A percentile compares a stretch with the other conserved stretches of the same genome.
Conservation (phyloP, 2,888 invertebrate species). For the Dioctria linearis region DNA sequence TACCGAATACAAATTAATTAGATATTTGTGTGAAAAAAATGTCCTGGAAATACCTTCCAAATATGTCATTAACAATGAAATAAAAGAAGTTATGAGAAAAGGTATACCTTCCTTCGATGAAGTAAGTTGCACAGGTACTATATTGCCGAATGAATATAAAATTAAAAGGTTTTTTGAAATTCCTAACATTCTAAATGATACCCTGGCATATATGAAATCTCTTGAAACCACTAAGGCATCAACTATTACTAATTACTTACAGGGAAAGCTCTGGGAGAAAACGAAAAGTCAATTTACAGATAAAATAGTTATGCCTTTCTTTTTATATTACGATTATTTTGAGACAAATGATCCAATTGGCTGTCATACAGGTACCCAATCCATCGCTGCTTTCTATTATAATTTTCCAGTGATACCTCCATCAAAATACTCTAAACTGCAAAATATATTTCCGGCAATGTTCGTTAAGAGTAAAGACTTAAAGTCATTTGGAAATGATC, state of each 20-base stretch:
- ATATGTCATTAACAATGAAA: conserved; percentile 2
- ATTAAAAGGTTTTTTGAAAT: neutral
- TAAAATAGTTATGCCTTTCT: neutral
- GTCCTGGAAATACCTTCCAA: neutral
- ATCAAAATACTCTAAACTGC: conserved; percentile 21
- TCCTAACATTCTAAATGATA: neutral
- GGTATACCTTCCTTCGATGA: conserved; percentile 11
- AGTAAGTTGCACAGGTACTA: conserved; percentile 10
- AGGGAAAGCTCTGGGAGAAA: conserved; percentile 12
- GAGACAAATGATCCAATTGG: neutral
- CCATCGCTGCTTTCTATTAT: conserved; percentile 18
- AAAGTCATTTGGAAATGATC: conserved; percentile 55
- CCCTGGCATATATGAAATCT: neutral
- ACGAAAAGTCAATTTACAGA: neutral
- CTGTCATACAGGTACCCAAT: conserved; percentile 15
- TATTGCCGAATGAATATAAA: conserved; percentile 2
- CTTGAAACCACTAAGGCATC: neutral
- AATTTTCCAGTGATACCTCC: conserved; percentile 8
- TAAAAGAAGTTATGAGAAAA: conserved; percentile 1
- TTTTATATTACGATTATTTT: neutral
- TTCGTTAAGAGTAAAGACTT: conserved; percentile 51
- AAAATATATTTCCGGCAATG: conserved; percentile 51
- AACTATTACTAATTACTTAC: conserved; percentile 12
- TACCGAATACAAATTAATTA: conserved; percentile 30
- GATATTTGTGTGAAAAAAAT: conserved; percentile 18